Conservation (phyloP, 2,888 invertebrate species). For the Tinea semifulvella region DNA sequence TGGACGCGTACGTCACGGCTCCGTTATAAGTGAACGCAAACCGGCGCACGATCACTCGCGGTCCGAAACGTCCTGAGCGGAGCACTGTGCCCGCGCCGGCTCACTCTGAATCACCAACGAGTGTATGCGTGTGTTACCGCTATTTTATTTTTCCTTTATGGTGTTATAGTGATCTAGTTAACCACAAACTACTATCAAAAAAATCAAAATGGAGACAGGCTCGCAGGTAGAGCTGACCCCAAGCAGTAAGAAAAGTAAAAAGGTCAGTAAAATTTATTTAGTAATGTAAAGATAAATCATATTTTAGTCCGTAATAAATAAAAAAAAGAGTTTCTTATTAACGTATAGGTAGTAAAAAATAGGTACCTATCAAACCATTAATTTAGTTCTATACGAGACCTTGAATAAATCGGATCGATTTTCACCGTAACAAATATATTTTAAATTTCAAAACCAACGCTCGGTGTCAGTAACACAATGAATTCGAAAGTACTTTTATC, state of each 20-base stretch:
- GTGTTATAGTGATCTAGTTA: constrained; percentile 2
- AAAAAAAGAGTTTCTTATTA: too few relatives aligned
- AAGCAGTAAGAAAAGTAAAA: constrained; percentile 1
- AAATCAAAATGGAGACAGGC: constrained; percentile 4
- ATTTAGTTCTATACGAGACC: too few relatives aligned
- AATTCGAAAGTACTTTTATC: too few relatives aligned
- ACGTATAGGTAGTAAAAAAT: too few relatives aligned
- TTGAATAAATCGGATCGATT: too few relatives aligned
- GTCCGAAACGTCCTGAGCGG: constrained; percentile 4
- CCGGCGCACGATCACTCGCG: constrained; percentile 6
- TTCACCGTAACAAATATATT: too few relatives aligned
- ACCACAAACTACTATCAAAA: not conserved
- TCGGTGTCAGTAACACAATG: too few relatives aligned
- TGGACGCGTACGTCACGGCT: not conserved
- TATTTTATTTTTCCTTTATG: constrained; percentile 4
- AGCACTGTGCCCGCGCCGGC: not conserved
- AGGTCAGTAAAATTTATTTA: too few relatives aligned
- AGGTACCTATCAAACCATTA: too few relatives aligned
- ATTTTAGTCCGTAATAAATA: too few relatives aligned
- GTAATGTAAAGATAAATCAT: too few relatives aligned
- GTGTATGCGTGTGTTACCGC: constrained; percentile 3
- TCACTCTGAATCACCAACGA: constrained; percentile 1
- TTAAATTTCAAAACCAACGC: too few relatives aligned
- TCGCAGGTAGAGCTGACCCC: constrained; percentile 10
- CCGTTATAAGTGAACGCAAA: constrained; percentile 1